phyloP scores from a whole-genome alignment of 2,797 vertebrate genomes.

The Ptychadena robeensis region DNA sequence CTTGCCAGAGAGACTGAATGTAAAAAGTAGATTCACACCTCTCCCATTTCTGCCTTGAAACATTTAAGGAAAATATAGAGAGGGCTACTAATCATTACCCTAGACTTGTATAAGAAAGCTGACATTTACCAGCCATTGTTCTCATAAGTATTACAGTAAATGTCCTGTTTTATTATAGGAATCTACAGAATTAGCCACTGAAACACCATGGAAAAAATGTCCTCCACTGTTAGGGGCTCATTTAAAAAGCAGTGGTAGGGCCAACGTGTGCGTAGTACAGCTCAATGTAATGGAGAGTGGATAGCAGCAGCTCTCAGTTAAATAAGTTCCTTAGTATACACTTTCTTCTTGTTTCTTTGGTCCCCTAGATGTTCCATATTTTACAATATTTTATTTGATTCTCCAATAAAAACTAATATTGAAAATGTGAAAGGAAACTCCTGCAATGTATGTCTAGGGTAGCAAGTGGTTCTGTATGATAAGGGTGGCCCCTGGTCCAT shows the following conservation, averaged over 20 bases:
- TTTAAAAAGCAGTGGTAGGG: no score
- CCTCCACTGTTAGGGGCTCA: no score
- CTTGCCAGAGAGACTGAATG: conserved; percentile 19
- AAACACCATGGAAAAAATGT: conserved; percentile 25
- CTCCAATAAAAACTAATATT: neutral
- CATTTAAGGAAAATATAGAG: conserved; percentile 31
- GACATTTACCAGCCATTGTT: conserved; percentile 53
- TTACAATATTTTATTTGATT: neutral
- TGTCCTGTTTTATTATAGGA: conserved; percentile 31
- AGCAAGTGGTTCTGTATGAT: no score
- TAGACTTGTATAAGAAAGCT: conserved; percentile 32
- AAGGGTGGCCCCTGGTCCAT: no score
- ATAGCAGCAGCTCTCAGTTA: no score
- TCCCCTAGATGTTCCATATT: no score
- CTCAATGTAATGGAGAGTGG: no score
- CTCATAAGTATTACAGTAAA: conserved; percentile 40
- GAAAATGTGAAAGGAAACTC: no score
- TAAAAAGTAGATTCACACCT: conserved; percentile 39
- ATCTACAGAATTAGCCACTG: conserved; percentile 17
- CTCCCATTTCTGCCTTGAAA: conserved; percentile 36
- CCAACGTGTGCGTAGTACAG: no score
- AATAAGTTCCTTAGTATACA: conserved; percentile 1
- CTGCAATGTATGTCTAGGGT: no score
- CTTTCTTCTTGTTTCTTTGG: conserved; percentile 6
- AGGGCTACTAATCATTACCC: conserved; percentile 47